These are phyloP conservation scores for Mola mola DNA, from an alignment of 2,113 vertebrate species.

Conservation along the genomic window DNA sequence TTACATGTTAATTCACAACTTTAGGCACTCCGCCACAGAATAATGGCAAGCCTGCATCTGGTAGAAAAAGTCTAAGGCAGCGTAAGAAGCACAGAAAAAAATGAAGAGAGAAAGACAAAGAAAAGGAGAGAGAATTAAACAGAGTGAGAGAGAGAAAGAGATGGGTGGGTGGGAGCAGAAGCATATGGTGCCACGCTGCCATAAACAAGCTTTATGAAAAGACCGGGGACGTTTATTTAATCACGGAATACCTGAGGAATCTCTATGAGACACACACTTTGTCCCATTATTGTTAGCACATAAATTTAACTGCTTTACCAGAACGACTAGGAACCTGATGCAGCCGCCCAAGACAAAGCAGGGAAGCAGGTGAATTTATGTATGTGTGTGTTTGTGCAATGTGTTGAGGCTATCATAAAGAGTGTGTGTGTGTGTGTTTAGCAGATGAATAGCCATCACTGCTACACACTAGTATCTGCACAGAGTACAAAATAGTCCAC, in stretches of 20 bases:
- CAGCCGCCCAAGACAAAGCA: slow-evolving; percentile 53
- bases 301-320: slow-evolving; percentile 77
- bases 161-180: slow-evolving; percentile 45
- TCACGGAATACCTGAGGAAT: slow-evolving; percentile 84
- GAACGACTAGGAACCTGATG: slow-evolving; percentile 58
- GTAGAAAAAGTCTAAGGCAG: slow-evolving; percentile 76
- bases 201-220: slow-evolving; percentile 88
- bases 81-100: slow-evolving; percentile 60
- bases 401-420: slow-evolving; percentile 28
- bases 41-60: slow-evolving; percentile 81
- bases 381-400: slow-evolving; percentile 53
- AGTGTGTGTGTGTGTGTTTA: slow-evolving; percentile 40
- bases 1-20: slow-evolving; percentile 82
- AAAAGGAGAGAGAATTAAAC: slow-evolving; percentile 48
- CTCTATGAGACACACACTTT: slow-evolving; percentile 75
- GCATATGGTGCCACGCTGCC: slow-evolving; percentile 82
- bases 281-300: slow-evolving; percentile 79
- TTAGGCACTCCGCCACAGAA: slow-evolving; percentile 78
- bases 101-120: slow-evolving; percentile 44
- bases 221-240: slow-evolving; percentile 88
- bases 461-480: slow-evolving; percentile 48
- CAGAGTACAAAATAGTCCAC: slow-evolving; percentile 41
- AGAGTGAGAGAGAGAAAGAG: slow-evolving; percentile 40
- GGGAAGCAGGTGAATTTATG: slow-evolving; percentile 74
- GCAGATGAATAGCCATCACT: slow-evolving; percentile 56